These are phyloP conservation scores for Tigriopus californicus DNA, from an alignment of 2,888 invertebrate species.

Conservation along the genomic window DNA sequence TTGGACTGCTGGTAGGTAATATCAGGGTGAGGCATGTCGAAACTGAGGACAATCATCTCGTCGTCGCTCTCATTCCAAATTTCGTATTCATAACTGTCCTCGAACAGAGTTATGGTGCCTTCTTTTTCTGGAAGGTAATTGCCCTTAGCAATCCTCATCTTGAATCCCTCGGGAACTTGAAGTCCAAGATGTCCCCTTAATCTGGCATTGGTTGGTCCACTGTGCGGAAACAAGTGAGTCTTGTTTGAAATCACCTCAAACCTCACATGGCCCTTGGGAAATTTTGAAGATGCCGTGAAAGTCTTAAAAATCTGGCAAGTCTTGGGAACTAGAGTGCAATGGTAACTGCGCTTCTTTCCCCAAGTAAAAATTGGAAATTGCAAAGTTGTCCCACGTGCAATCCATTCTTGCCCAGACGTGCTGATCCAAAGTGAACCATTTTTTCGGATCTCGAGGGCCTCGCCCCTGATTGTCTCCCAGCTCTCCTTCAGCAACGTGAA, in stretches of 20 bases:
- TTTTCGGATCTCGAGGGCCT: neutral
- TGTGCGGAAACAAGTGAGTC: neutral
- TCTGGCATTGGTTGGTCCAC: neutral
- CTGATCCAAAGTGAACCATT: no score
- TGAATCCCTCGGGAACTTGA: neutral
- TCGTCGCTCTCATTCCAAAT: neutral
- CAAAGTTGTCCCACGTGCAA: neutral
- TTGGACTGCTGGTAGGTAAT: neutral
- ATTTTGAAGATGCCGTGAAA: neutral
- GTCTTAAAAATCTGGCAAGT: constrained; percentile 2
- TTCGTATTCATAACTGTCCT: neutral
- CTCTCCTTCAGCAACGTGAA: neutral
- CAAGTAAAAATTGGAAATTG: neutral
- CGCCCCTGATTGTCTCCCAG: neutral
- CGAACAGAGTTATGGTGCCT: neutral
- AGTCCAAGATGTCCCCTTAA: neutral
- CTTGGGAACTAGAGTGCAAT: neutral
- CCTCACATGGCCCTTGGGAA: neutral
- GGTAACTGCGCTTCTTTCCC: neutral
- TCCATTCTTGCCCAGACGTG: neutral
- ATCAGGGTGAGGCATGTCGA: constrained; percentile 11
- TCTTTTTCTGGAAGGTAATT: neutral
- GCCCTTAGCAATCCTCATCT: neutral
- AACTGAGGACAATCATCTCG: neutral
- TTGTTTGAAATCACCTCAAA: neutral